These are phyloP conservation scores for Epizoanthus illoricatus DNA, from an alignment of 92 coral and sea anemone species.

Conservation along the genomic window DNA sequence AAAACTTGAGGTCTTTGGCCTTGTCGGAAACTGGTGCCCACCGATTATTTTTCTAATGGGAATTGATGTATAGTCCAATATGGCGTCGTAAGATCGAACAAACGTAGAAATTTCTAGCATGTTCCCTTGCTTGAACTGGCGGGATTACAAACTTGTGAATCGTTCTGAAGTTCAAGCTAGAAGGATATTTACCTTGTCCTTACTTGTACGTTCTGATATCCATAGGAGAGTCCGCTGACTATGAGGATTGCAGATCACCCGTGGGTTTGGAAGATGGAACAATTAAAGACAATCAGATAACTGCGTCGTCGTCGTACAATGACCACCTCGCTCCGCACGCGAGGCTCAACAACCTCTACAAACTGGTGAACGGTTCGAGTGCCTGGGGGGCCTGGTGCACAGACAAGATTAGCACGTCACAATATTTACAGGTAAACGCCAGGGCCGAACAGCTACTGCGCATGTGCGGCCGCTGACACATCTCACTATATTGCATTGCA, in stretches of 20 bases:
- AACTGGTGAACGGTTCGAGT: background rate
- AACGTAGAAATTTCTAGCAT: no score
- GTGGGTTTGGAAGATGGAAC: constrained; percentile 80
- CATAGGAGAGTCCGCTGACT: constrained; percentile 14
- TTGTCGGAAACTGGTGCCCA: no score
- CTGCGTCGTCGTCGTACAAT: constrained; percentile 72
- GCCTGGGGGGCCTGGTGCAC: constrained; percentile 96
- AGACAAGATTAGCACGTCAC: constrained; percentile 51
- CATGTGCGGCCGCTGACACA: background rate
- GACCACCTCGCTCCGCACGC: constrained; percentile 64
- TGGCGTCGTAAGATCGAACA: no score
- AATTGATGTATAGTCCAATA: no score
- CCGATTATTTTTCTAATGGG: no score
- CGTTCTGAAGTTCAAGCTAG: no score
- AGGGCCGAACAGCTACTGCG: background rate
- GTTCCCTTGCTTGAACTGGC: no score
- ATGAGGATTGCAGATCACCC: constrained; percentile 75
- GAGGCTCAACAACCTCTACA: constrained; percentile 65
- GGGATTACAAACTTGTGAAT: no score
- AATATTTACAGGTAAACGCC: constrained; percentile 73
- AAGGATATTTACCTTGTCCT: no score
- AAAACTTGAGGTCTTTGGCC: no score
- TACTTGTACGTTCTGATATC: background rate
- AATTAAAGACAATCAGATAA: constrained; percentile 68
- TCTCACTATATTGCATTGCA: background rate